Percentiles rank a stretch among this genome's conserved stretches.
Conservation (phyloP, 2,113 vertebrate genomes). For the Phalacrocorax pelagicus region DNA sequence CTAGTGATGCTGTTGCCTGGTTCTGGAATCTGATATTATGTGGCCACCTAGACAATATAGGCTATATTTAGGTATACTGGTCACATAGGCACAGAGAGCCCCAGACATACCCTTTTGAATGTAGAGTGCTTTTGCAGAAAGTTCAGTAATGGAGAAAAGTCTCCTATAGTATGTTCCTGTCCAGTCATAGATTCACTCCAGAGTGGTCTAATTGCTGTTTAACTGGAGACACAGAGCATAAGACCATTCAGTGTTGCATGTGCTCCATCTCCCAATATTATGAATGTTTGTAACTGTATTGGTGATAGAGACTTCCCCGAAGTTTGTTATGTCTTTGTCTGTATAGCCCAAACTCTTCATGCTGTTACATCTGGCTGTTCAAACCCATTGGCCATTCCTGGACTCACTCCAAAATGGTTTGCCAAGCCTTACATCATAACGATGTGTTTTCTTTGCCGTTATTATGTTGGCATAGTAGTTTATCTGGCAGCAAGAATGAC, state of each 20-base stretch:
- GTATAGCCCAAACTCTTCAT: not conserved
- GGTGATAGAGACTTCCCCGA: not conserved
- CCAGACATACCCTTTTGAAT: not conserved
- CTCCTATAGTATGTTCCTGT: not conserved
- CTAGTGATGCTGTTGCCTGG: not conserved
- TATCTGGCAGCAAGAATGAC: not conserved
- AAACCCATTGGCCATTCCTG: not conserved
- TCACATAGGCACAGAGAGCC: not conserved
- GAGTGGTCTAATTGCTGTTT: not conserved
- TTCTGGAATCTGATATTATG: not conserved
- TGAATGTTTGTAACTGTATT: not conserved
- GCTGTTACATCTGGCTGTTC: not conserved
- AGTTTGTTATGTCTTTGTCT: not conserved
- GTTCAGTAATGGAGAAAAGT: not conserved
- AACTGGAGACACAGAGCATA: not conserved
- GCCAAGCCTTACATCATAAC: not conserved
- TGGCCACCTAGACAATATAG: not conserved
- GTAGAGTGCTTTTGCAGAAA: not conserved
- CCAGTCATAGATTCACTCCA: not conserved
- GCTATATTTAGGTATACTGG: not conserved
- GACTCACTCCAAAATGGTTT: not conserved
- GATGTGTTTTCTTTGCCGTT: not conserved
- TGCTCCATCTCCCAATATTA: not conserved
- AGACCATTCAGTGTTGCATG: not conserved
- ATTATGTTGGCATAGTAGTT: not conserved